Base-by-base conservation (phyloP, 53 echinoderm and acorn worm species). In the Stichopus horrens region DNA sequence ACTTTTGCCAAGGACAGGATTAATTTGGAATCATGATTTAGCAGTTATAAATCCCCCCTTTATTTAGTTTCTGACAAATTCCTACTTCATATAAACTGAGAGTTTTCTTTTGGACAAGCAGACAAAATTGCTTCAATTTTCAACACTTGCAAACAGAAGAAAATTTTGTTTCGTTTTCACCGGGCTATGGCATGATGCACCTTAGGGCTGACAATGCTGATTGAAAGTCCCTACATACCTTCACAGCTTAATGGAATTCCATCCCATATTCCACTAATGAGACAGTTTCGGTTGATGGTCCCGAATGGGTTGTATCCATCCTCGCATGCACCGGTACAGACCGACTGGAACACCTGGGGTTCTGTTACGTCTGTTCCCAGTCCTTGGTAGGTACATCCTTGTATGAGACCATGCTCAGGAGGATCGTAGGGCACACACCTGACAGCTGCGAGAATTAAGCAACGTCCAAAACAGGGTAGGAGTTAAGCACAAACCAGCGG, bases 211-310 rank as follows among this genome's bases (percentile, higher is more conserved):
- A 67, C 0, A 1, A 67, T 11, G 68, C 68, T 37, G 2, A 67
- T n/a, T 67, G 68, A n/a, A 67, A 14, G n/a, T 67, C 68, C 11
- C n/a, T 67, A 67, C 37, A 37, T 76, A 95, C 95, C 95, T 53
- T 67, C 11, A 79, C 95, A 95, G 21, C 81, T 78, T 9, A 91
- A 89, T 5, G 91, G 92, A 10, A 67, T 56, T 8, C 95, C 95
- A 90, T 95, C 89, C 95, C 95, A 95, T 11, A 90, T 75, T 37
- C 90, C 92, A 37, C 53, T 86, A 7, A 81, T 22, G 68, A 76
- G 54, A 90, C 95, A 95, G 9, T 88, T 87, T 53, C 95, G 79
- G 73, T 76, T 92, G 9, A 74, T 52, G 13, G 86, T 83, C 20
- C 93, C 93, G 55, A 76, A 77, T 20, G 88, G 58, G 13, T 90